Percentiles rank a stretch among this genome's conserved stretches.
Conservation (phyloP, 2,888 invertebrate genomes). For the Crossocerus cetratus region DNA sequence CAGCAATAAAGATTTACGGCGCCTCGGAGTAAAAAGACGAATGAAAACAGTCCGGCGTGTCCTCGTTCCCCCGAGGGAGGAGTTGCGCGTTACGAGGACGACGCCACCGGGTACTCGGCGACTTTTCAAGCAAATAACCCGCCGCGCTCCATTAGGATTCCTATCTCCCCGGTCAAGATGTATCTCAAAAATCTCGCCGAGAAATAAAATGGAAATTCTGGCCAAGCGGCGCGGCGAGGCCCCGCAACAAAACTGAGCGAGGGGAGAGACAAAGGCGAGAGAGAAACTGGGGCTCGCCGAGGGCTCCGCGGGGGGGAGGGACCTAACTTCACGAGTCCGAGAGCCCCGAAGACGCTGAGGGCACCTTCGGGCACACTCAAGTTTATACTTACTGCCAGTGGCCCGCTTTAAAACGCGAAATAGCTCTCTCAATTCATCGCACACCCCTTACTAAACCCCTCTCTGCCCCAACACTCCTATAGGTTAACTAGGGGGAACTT, state of each 20-base stretch:
- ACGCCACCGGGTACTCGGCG: too few species aligned
- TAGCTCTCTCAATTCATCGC: slow-evolving; percentile 9
- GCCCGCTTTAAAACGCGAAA: slow-evolving; percentile 35
- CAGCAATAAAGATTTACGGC: too few species aligned
- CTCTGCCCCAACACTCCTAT: neutral
- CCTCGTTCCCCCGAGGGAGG: too few species aligned
- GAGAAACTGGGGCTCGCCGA: neutral
- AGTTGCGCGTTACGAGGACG: too few species aligned
- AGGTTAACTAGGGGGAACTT: slow-evolving; percentile 20
- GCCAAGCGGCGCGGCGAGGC: too few species aligned
- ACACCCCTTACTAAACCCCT: neutral
- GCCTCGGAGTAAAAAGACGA: too few species aligned
- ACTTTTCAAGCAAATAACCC: too few species aligned
- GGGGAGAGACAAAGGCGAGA: neutral
- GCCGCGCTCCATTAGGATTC: too few species aligned
- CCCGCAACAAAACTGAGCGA: neutral
- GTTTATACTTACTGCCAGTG: slow-evolving; percentile 28
- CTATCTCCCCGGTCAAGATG: too few species aligned
- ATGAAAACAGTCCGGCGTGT: too few species aligned
- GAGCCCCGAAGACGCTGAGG: slow-evolving; percentile 23
- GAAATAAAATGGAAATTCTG: too few species aligned
- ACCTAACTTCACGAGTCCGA: slow-evolving; percentile 13
- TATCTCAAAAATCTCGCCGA: too few species aligned
- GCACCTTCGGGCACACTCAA: slow-evolving; percentile 17
- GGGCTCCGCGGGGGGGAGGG: slow-evolving; percentile 1